phyloP scores from a whole-genome alignment of 2,888 invertebrate genomes.

The Drosophila pegasa region DNA sequence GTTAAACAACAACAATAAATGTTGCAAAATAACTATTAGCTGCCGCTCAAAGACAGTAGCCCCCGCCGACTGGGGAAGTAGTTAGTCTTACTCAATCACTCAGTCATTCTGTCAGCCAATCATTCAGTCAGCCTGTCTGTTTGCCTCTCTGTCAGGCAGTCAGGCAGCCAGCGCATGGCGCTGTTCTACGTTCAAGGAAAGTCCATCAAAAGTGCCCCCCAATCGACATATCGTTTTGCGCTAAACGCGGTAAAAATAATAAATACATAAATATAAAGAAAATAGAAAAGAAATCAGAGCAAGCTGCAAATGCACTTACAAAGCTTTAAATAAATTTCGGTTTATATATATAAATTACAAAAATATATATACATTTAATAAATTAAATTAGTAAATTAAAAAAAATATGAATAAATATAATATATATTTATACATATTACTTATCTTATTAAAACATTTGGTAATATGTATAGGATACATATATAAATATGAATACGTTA shows the following conservation, averaged over 20 bases:
- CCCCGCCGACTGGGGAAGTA: conserved; percentile 31
- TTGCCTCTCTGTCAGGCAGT: neutral
- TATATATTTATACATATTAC: too few relatives aligned
- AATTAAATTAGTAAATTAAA: too few relatives aligned
- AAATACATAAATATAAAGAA: conserved; percentile 14
- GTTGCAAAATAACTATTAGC: conserved; percentile 12
- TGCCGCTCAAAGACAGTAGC: conserved; percentile 7
- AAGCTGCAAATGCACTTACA: conserved; percentile 35
- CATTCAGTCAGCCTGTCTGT: conserved; percentile 13
- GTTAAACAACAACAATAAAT: too few relatives aligned
- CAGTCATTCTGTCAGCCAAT: conserved; percentile 23
- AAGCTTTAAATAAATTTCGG: conserved; percentile 6
- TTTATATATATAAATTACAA: too few relatives aligned
- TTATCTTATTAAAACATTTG: too few relatives aligned
- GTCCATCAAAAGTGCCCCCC: conserved; percentile 50
- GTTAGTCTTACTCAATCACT: conserved; percentile 26
- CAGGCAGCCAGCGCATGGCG: conserved; percentile 21
- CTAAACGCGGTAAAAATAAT: conserved; percentile 45
- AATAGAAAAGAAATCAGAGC: neutral
- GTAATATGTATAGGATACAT: too few relatives aligned
- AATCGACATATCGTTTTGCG: conserved; percentile 43
- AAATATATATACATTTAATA: too few relatives aligned
- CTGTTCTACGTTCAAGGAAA: conserved; percentile 50
- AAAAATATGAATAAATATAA: too few relatives aligned
- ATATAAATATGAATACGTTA: too few relatives aligned